Base-by-base conservation (phyloP, 2,888 invertebrate genomes). In the Caenorhabditis imperialis region DNA sequence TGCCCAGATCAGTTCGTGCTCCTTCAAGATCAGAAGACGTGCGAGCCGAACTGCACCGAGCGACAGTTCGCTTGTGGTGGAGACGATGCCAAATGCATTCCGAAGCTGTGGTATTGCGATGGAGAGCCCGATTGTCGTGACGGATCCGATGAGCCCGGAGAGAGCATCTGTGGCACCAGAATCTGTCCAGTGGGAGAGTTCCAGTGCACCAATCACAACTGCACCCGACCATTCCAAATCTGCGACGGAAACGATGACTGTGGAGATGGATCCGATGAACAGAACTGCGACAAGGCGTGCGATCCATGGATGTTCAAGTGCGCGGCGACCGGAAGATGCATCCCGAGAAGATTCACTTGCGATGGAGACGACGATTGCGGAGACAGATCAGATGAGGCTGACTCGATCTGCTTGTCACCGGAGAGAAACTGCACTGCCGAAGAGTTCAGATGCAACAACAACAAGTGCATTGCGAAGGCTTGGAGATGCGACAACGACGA, bases 1-100 rank as follows among this genome's bases (percentile, higher is more conserved):
- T 99, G 99, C 89, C 98, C 99, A 0, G 96, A 98, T 89, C 94
- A 96, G 86, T 99, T 94, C 90, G 92, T 93, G 81, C 89, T 96
- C 1, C 71, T 77, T 1, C 35, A 75, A 0, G 81, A 81, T 22
- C 51, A 54, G 20, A 81, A 80, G 69, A 81, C 84, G 22, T 87
- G 87, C 61, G 81, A 85, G 38, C 83, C 87, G 10, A 99, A 98
- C 89, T 99, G 99, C 88, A 95, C 96, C 0, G 91, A 91, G 37
- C 94, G 94, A 0, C 94, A 95, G 89, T 93, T 95, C 91, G 91
- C 92, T 4, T 93, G 93, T 84, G 92, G 92, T 45, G 91, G 88
- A 23, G 81, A 84, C 25, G 92, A 93, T 81, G 92, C 93, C 82
- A 88, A 88, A 65, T 87, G 87, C 88, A 96, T 96, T 80, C 95